Conservation (phyloP, 1,140 invertebrate species). For the Scylla paramamosain region DNA sequence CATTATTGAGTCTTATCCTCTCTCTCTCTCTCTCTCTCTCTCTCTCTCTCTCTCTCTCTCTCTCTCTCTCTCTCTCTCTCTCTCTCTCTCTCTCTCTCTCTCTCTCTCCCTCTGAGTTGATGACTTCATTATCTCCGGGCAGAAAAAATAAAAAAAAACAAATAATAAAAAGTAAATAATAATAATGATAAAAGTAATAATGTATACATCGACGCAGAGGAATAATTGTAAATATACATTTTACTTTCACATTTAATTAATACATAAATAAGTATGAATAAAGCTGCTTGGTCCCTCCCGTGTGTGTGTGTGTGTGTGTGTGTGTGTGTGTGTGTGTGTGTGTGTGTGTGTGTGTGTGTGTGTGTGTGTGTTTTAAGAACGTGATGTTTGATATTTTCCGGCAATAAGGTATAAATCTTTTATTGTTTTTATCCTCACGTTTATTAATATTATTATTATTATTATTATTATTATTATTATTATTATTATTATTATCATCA, state of each 20-base stretch:
- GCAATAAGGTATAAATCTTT: neutral
- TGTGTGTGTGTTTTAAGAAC: neutral
- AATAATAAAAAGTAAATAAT: neutral
- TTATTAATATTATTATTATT: neutral
- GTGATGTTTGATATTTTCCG: neutral
- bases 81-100: too few species aligned
- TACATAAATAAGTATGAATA: constrained; percentile 17
- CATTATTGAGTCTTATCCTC: too few species aligned
- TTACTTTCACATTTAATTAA: constrained; percentile 1
- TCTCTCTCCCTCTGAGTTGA: neutral
- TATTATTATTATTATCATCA: neutral
- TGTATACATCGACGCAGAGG: neutral
- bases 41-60: too few species aligned
- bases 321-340: neutral
- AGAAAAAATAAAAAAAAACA: too few species aligned
- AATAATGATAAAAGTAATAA: neutral
- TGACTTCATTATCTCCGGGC: neutral
- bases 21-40: too few species aligned
- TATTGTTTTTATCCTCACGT: neutral
- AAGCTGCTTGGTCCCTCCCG: neutral
- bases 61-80: too few species aligned
- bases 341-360: neutral
- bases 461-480: neutral
- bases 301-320: constrained; percentile 20
- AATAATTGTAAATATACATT: neutral